Conservation (phyloP, 2,888 invertebrate genomes). For the Zele albiditarsus region DNA sequence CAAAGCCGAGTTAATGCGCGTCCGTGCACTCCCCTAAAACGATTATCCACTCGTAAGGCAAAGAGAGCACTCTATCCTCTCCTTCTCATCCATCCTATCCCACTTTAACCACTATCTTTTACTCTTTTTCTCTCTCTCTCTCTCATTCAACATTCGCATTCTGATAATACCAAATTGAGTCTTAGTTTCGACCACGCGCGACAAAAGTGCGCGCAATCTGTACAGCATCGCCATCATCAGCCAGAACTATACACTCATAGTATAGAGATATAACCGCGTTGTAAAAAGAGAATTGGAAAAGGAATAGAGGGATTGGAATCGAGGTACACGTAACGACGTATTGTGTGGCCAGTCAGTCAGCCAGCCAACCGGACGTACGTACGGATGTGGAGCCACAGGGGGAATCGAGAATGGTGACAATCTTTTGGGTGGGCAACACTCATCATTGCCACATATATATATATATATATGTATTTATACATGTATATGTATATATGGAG, state of each 20-base stretch:
- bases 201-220: slow-evolving; percentile 58
- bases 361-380: slow-evolving; percentile 26
- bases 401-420: slow-evolving; percentile 23
- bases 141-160: too few species aligned
- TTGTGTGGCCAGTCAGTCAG: slow-evolving; percentile 56
- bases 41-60: slow-evolving; percentile 67
- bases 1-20: slow-evolving; percentile 43
- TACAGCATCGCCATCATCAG: too few species aligned
- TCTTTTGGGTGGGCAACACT: slow-evolving; percentile 20
- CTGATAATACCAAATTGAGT: not conserved
- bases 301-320: slow-evolving; percentile 43
- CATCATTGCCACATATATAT: not conserved
- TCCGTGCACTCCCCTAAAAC: slow-evolving; percentile 66
- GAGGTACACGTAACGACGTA: slow-evolving; percentile 66
- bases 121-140: too few species aligned
- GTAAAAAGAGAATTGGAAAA: not conserved
- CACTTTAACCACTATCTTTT: too few species aligned
- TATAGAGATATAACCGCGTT: too few species aligned
- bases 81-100: too few species aligned
- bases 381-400: slow-evolving; percentile 29
- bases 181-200: slow-evolving; percentile 44
- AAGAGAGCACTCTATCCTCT: slow-evolving; percentile 16
- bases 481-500: not conserved
- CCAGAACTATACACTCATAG: too few species aligned
- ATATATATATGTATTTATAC: not conserved